phyloP scores from a whole-genome alignment of 2,888 invertebrate genomes.

The Auanema sp. region DNA sequence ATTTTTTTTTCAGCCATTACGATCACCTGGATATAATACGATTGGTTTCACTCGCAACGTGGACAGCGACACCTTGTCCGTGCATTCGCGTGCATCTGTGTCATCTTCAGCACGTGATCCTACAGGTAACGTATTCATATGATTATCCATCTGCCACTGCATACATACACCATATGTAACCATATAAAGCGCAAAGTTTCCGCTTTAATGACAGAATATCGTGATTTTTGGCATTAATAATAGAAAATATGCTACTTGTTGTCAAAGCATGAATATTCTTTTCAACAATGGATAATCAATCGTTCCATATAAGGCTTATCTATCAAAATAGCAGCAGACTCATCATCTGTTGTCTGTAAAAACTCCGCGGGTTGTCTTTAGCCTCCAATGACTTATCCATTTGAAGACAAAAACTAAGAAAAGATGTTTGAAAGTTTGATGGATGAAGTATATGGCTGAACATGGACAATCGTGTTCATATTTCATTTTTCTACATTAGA shows the following conservation, averaged over 20 bases:
- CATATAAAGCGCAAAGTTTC: slow-evolving; percentile 1
- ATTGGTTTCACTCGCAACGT: slow-evolving; percentile 37
- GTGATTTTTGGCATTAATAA: too few species aligned
- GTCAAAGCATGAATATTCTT: too few species aligned
- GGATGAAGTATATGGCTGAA: slow-evolving; percentile 1
- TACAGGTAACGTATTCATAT: neutral
- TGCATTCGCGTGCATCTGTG: slow-evolving; percentile 25
- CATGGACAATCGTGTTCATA: neutral
- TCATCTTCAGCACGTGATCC: slow-evolving; percentile 3
- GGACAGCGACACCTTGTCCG: slow-evolving; percentile 50
- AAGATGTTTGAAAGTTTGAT: neutral
- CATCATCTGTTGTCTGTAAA: too few species aligned
- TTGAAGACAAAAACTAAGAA: slow-evolving; percentile 10
- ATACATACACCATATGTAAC: too few species aligned
- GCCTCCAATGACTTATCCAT: too few species aligned
- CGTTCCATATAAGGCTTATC: too few species aligned
- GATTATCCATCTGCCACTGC: too few species aligned
- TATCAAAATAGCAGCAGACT: too few species aligned
- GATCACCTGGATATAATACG: slow-evolving; percentile 35
- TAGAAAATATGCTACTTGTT: too few species aligned
- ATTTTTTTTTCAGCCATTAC: slow-evolving; percentile 20
- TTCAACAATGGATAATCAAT: too few species aligned
- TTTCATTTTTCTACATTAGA: slow-evolving; percentile 20
- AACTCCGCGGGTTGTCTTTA: too few species aligned
- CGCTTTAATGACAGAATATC: too few species aligned